These are phyloP conservation scores for Hippocampus mohnikei DNA, from an alignment of 2,113 vertebrate species.

Conservation along the genomic window DNA sequence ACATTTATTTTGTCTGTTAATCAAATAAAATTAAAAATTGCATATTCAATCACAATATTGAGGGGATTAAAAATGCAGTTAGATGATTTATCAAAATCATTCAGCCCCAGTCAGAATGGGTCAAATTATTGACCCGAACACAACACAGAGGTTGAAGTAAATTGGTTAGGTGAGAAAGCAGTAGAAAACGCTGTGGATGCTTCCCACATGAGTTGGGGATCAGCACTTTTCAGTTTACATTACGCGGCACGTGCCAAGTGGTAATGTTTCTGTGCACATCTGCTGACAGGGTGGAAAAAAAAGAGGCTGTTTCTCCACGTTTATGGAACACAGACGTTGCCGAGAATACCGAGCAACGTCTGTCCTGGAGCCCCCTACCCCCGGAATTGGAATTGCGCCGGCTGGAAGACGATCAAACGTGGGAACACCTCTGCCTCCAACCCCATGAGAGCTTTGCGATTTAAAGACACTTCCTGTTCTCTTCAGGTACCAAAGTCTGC, in stretches of 20 bases:
- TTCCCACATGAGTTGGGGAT: slow-evolving; percentile 56
- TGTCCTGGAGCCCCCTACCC: slow-evolving; percentile 15
- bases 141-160: background rate
- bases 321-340: slow-evolving; percentile 12
- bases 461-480: slow-evolving; percentile 13
- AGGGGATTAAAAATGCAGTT: too few species aligned
- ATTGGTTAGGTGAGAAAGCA: background rate
- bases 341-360: slow-evolving; percentile 18
- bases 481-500: too few species aligned
- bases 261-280: slow-evolving; percentile 41
- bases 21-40: too few species aligned
- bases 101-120: too few species aligned
- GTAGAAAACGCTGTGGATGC: slow-evolving; percentile 31
- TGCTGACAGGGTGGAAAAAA: slow-evolving; percentile 61
- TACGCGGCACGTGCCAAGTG: slow-evolving; percentile 32
- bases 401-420: slow-evolving; percentile 57
- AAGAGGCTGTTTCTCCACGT: background rate
- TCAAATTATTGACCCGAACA: background rate
- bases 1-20: too few species aligned
- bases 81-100: too few species aligned
- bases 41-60: too few species aligned
- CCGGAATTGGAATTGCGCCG: slow-evolving; percentile 22
- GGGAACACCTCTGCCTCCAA: slow-evolving; percentile 46
- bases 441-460: slow-evolving; percentile 33
- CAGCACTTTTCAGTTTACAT: slow-evolving; percentile 57